Evolutionary conservation across 2,113 vertebrate genomes (phyloP).

Genomic region (Mormyrus lacerda): DNA sequence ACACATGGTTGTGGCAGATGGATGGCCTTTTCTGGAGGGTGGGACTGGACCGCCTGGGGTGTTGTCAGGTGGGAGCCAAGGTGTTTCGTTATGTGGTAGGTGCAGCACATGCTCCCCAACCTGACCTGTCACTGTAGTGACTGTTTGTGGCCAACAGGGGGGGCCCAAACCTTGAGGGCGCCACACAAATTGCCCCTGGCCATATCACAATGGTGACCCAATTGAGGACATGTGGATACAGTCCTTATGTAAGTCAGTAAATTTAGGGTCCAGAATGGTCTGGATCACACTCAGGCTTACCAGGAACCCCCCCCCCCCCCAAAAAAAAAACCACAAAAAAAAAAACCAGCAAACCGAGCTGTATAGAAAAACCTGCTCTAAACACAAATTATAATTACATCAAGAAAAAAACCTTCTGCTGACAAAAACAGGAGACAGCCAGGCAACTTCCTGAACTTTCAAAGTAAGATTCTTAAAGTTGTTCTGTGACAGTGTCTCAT

Average conservation of each 20-base stretch:
- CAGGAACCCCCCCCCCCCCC: neutral
- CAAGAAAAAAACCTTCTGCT: neutral
- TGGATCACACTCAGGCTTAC: neutral
- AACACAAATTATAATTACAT: neutral
- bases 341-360: neutral
- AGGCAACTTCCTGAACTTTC: neutral
- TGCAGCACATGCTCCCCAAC: no score
- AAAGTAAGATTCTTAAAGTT: neutral
- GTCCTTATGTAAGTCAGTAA: neutral
- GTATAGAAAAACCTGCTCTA: neutral
- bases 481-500: neutral
- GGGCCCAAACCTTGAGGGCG: neutral
- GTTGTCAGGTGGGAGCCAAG: no score
- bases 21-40: no score
- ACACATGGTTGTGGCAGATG: no score
- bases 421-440: neutral
- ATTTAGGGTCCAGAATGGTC: neutral
- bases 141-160: neutral
- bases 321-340: neutral
- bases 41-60: no score
- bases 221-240: neutral
- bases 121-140: neutral
- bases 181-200: neutral
- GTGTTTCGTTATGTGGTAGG: no score
- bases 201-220: neutral